Evolutionary conservation across 37 sponge, comb jelly and placozoan genomes (phyloP), one percentile per base, ranked within the genome.

Genomic region (Oopsacas minuta): DNA sequence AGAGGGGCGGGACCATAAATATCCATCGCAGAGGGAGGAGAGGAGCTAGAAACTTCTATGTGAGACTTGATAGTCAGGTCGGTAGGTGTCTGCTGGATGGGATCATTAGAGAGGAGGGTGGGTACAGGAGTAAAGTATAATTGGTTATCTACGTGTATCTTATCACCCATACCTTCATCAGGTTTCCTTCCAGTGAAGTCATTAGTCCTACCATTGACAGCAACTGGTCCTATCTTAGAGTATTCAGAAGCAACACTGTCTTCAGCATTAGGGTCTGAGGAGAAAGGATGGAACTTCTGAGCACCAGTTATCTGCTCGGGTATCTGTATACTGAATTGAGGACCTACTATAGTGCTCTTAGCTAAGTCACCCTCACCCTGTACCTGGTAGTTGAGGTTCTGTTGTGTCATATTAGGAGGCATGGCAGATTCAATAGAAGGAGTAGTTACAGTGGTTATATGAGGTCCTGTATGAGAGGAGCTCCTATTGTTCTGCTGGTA

Each of bases 11-110:
- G 75, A 3, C 75, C 75, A 12, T 61, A 61, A 3, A 61, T 61
- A 61, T 61, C 75, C 75, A 61, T 61, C 30, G 28, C 75, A 25
- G 75, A 61, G 75, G 75, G 75, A 12, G 75, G 75, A 25, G 75
- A 61, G 30, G 75, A 3, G 30, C 30, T 61, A n/a, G 75, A n/a
- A 10, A 61, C 30, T 3, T 61, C 75, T 25, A 10, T 12, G 32
- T 61, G 75, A 10, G 75, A 61, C 30, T 61, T 61, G 28, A 61
- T 61, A 61, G 7, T 61, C 28, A 61, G 75, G 28, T 61, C 75
- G 28, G 75, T 20, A 12, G 75, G 28, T 32, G 17, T 12, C 30
- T 61, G 75, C 30, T 61, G 75, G 30, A 32, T 3, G 28, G 75
- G 75, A 25, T 61, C 75, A n/a, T 5, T 10, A 20, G 75, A 25